phyloP scores from a whole-genome alignment of 1,140 invertebrate species.

The Bombus confusus region DNA sequence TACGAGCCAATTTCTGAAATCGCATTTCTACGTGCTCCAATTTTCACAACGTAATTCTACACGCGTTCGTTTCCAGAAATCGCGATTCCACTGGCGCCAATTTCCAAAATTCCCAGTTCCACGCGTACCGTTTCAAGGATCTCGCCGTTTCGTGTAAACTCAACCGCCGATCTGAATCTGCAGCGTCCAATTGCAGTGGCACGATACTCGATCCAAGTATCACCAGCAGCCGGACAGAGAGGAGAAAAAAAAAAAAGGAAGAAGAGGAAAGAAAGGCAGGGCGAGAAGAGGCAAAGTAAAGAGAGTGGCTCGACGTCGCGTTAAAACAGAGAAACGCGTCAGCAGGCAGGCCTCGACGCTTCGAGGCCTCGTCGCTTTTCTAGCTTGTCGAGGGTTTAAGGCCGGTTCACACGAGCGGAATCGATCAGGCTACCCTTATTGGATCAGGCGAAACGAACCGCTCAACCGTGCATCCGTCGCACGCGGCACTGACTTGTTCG shows the following conservation, averaged over 20 bases:
- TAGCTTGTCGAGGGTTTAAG: conserved; percentile 32
- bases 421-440: conserved; percentile 36
- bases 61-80: neutral
- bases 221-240: neutral
- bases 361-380: conserved; percentile 19
- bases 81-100: too few species aligned
- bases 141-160: too few species aligned
- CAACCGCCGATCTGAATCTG: too few species aligned
- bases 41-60: neutral
- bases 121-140: too few species aligned
- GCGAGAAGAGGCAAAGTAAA: too few species aligned
- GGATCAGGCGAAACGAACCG: conserved; percentile 45
- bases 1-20: too few species aligned
- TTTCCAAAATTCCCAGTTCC: too few species aligned
- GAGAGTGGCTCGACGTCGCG: neutral
- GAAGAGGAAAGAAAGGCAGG: too few species aligned
- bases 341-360: neutral
- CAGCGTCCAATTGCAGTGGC: too few species aligned
- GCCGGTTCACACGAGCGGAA: conserved; percentile 42
- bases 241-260: fast-evolving
- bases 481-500: neutral
- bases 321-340: conserved; percentile 35
- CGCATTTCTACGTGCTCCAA: too few species aligned
- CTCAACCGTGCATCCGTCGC: conserved; percentile 38
- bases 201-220: neutral